Base-by-base conservation (phyloP, 2,888 invertebrate genomes). In the Heliconius aoede region DNA sequence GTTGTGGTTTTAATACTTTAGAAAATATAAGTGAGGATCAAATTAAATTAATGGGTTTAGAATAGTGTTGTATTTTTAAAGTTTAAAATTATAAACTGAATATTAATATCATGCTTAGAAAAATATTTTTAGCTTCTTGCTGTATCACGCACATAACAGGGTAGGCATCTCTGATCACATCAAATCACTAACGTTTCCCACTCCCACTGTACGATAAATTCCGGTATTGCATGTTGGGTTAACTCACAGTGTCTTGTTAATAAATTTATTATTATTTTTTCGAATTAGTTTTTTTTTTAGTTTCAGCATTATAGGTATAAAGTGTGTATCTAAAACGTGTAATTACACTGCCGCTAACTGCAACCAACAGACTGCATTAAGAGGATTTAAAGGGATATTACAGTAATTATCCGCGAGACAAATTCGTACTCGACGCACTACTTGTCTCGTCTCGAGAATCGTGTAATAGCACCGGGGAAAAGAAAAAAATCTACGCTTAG, bases 401-500 rank as follows among this genome's bases (percentile, higher is more conserved):
- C 72, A 77, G 77, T 74, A 76, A 74, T 79, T 76, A 79, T 79
- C 51, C 72, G 62, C 76, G 72, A 72, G 72, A 74, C 55, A 79
- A 77, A 77, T 69, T 74, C 69, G 46, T 74, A 60, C 76, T 79
- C 51, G 77, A 79, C 76, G 78, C 78, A 79, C 77, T 78, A 78
- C 78, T 79, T 72, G 77, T 76, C 78, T 68, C 76, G 78, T 79
- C 77, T 79, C 77, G 72, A 79, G 78, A 60, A 74, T 69, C 72
- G 77, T 77, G 32, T 79, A 79, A 79, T 73, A 67, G 65, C 74
- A 74, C 69, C 58, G 72, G 40, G 40, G 65, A 77, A 55, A 36
- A 73, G 60, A 74, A 67, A 73, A 68, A 74, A 58, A 51, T 72
- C 64, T 46, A 64, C 60, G 46, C 55, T 67, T 15, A 26, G 28